phyloP scores from a whole-genome alignment of 2,113 vertebrate species.

The Trogon melanurus region DNA sequence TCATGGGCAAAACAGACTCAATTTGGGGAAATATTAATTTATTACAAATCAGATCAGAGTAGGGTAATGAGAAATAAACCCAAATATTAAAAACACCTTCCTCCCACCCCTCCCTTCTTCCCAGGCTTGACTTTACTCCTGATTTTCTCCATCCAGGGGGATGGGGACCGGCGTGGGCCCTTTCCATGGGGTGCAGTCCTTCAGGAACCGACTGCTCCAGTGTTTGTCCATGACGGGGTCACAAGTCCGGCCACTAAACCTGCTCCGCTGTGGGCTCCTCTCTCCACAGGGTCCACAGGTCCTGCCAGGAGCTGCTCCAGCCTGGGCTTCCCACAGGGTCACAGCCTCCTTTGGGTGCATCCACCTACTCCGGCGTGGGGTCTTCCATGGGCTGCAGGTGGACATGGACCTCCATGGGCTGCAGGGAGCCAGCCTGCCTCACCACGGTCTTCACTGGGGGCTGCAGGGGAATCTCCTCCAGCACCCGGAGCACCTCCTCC shows the following conservation, averaged over 20 bases:
- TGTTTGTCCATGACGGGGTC: background rate
- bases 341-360: background rate
- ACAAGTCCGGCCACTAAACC: background rate
- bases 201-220: background rate
- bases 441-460: background rate
- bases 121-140: no score
- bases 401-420: background rate
- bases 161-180: background rate
- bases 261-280: background rate
- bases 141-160: background rate
- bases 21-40: no score
- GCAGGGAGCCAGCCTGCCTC: background rate
- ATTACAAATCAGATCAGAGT: background rate
- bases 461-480: background rate
- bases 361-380: background rate
- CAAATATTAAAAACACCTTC: background rate
- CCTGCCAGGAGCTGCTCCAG: background rate
- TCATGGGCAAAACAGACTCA: background rate
- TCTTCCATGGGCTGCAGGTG: background rate
- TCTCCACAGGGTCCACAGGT: background rate
- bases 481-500: background rate
- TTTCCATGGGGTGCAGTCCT: background rate
- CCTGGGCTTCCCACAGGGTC: no score
- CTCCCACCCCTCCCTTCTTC: no score
- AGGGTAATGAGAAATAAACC: background rate